Base-by-base conservation (phyloP, 2,113 vertebrate species). In the Pluvianellus socialis region DNA sequence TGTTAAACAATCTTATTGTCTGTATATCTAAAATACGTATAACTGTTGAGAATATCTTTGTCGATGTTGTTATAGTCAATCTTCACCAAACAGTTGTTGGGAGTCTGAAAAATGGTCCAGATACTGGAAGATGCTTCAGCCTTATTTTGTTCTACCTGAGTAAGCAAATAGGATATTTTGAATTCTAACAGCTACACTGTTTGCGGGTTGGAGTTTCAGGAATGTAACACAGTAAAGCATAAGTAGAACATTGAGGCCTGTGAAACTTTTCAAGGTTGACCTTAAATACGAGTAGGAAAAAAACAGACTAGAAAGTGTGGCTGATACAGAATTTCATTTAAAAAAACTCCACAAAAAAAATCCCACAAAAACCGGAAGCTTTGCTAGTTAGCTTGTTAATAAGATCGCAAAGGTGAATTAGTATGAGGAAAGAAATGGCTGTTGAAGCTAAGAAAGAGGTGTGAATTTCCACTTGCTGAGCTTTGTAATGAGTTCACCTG, bases 21-120 rank as follows among this genome's bases (percentile, higher is more conserved):
- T n/a, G 2, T 50, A 5, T 61, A 8, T 65, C 16, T 8, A 6
- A 67, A 58, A 27, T 38, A 14, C 1, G 7, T 0, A 0, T 63
- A 40, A 49, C 30, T 4, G 10, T 18, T 62, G 5, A 35, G 19
- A 45, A 4, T 33, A 8, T n/a, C 14, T 61, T 35, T 59, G 17
- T 63, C 49, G 7, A 14, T 66, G 10, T 12, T 61, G 0, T 49
- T 53, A 4, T 38, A 24, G 32, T 10, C 24, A 14, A 6, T 75
- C 24, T 75, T 30, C 15, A 38, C 20, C 32, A 18, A 89, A 16
- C 6, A 2, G 8, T 22, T 70, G 55, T 49, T 0, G 4, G 33
- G 27, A 35, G 3, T 61, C 74, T 70, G 70, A 61, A 81, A 65
- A 35, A 24, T 65, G 24, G 10, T 33, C 1, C 42, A 59, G n/a